Evolutionary conservation across 2,113 vertebrate species (phyloP).

Genomic region (Noctilio leporinus): DNA sequence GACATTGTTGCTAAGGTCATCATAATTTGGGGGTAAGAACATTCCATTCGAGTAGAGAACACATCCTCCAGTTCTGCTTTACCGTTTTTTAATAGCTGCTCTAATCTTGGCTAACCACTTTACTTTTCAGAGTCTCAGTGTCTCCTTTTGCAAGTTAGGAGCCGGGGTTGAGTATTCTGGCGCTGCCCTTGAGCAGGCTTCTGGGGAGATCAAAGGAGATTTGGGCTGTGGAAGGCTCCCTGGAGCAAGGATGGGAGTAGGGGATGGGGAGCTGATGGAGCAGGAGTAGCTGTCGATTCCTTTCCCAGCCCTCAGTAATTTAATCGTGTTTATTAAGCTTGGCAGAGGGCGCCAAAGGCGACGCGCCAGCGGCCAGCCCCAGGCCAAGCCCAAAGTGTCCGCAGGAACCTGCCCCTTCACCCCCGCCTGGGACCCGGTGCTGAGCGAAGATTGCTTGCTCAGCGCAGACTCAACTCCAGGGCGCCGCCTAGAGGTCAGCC

Average conservation of each 20-base stretch:
- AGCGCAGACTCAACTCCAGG: slow-evolving; percentile 88
- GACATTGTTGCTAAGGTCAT: neutral
- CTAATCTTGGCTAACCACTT: neutral
- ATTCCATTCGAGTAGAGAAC: neutral
- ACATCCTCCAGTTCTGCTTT: neutral
- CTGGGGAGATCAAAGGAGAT: slow-evolving; percentile 17
- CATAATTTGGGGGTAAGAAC: neutral
- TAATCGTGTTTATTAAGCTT: slow-evolving; percentile 67
- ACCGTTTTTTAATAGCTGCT: neutral
- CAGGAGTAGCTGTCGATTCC: neutral
- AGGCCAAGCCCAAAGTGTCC: slow-evolving; percentile 64
- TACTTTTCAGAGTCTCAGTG: neutral
- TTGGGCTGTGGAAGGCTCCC: neutral
- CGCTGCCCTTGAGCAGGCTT: neutral
- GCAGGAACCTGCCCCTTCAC: slow-evolving; percentile 83
- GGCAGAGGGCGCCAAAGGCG: slow-evolving; percentile 72
- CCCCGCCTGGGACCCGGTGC: slow-evolving; percentile 81
- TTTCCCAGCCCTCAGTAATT: slow-evolving; percentile 4
- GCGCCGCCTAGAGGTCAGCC: slow-evolving; percentile 89
- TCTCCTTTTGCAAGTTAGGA: neutral
- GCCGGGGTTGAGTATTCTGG: neutral
- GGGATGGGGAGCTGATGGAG: neutral
- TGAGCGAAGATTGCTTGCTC: slow-evolving; percentile 87
- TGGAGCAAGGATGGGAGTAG: neutral
- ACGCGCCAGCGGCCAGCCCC: slow-evolving; percentile 5